Percentiles rank a stretch among this genome's conserved stretches.
phyloP scores from a whole-genome alignment of 2,113 vertebrate genomes.

The Sturnira hondurensis region DNA sequence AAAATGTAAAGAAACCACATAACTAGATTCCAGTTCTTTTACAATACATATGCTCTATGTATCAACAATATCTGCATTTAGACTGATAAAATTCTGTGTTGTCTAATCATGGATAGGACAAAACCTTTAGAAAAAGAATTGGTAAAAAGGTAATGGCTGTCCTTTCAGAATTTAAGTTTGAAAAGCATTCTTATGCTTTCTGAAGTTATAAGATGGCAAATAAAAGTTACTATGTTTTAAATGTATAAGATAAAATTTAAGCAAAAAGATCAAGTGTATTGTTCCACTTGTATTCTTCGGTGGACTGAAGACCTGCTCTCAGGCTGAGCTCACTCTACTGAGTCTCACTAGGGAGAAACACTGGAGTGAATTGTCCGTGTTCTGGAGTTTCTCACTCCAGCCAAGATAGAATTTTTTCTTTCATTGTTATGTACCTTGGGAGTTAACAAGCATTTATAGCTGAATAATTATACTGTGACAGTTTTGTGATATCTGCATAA shows the following conservation, averaged over 20 bases:
- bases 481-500: slow-evolving; percentile 76
- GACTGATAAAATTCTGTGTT: slow-evolving; percentile 46
- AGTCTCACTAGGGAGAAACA: slow-evolving; percentile 20
- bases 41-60: slow-evolving; percentile 38
- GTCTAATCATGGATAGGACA: slow-evolving; percentile 61
- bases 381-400: slow-evolving; percentile 74
- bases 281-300: background rate
- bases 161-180: slow-evolving; percentile 2
- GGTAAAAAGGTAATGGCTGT: background rate
- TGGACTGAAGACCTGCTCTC: background rate
- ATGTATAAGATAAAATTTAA: background rate
- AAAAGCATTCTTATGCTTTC: background rate
- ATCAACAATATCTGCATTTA: slow-evolving; percentile 65
- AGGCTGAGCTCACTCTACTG: background rate
- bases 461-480: slow-evolving; percentile 74
- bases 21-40: slow-evolving; percentile 54
- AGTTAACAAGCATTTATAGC: slow-evolving; percentile 60
- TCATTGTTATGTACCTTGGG: slow-evolving; percentile 57
- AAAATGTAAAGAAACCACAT: slow-evolving; percentile 54
- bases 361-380: slow-evolving; percentile 54
- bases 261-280: background rate
- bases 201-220: background rate
- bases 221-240: background rate
- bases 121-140: slow-evolving; percentile 54
- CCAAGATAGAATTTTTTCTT: slow-evolving; percentile 54